A percentile compares a stretch with the other conserved stretches of the same genome.
phyloP scores from a whole-genome alignment of 1,140 invertebrate genomes.

The Lepidurus apus region DNA sequence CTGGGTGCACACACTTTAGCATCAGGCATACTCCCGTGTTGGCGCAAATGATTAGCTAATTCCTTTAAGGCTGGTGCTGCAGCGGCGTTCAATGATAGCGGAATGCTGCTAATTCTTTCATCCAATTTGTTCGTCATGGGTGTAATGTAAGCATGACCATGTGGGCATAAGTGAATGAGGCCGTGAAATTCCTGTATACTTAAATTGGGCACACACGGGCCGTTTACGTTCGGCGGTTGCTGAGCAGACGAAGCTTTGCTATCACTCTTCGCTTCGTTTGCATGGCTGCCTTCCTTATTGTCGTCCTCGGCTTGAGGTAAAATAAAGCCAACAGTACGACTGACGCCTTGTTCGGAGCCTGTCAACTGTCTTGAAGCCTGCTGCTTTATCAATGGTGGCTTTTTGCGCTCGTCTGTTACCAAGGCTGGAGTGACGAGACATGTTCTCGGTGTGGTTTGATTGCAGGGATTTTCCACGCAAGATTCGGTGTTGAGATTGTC shows the following conservation, averaged over 20 bases:
- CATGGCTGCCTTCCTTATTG: not conserved
- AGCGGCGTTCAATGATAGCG: not conserved
- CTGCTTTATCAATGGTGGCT: not conserved
- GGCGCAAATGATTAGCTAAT: not conserved
- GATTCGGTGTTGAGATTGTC: not conserved
- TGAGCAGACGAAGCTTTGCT: not conserved
- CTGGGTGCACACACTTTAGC: not conserved
- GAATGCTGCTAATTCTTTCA: slow-evolving; percentile 1
- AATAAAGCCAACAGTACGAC: slow-evolving; percentile 2
- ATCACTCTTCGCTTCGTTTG: not conserved
- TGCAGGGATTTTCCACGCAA: not conserved
- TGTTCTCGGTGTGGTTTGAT: not conserved
- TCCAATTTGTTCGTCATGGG: slow-evolving; percentile 10
- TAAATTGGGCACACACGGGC: not conserved
- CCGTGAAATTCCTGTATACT: slow-evolving; percentile 12
- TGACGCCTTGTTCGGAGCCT: not conserved
- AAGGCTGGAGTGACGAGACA: not conserved
- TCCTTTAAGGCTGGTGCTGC: not conserved
- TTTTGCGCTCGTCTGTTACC: not conserved
- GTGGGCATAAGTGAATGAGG: not conserved
- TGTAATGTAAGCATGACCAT: not conserved
- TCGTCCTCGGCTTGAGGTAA: not conserved
- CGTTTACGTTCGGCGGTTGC: not conserved
- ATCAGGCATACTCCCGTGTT: not conserved
- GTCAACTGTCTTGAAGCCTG: not conserved